Conservation (phyloP, 2,888 invertebrate genomes). For the Allophyes oxyacanthae region DNA sequence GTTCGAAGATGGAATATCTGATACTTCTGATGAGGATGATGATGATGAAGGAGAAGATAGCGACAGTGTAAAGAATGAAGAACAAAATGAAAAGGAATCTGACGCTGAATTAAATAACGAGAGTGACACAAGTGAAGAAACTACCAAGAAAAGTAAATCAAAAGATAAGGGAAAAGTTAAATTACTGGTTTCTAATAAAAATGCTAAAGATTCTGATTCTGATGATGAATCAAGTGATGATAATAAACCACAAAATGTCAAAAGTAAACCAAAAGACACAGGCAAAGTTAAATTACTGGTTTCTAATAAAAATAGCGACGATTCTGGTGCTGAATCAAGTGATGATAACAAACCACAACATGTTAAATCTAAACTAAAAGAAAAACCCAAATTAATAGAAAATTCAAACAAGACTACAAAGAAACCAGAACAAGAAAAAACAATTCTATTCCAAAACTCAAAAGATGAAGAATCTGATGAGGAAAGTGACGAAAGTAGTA, state of each 20-base stretch:
- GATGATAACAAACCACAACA: conserved; percentile 7
- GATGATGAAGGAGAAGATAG: conserved; percentile 57
- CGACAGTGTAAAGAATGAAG: conserved; percentile 35
- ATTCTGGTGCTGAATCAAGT: conserved; percentile 35
- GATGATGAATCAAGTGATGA: conserved; percentile 35
- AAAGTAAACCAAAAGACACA: conserved; percentile 28
- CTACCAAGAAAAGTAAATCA: conserved; percentile 19
- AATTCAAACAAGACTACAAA: conserved; percentile 14
- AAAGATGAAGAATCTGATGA: conserved; percentile 38
- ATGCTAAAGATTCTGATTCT: conserved; percentile 29
- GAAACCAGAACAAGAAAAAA: conserved; percentile 18
- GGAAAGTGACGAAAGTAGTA: conserved; percentile 41
- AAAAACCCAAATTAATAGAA: conserved; percentile 18
- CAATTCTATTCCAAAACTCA: conserved; percentile 45
- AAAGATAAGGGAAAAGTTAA: conserved; percentile 37
- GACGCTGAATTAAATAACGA: conserved; percentile 29
- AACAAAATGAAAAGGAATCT: conserved; percentile 20
- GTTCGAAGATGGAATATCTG: conserved; percentile 81
- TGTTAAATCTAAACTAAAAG: conserved; percentile 20
- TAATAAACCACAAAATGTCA: conserved; percentile 5
- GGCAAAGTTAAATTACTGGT: conserved; percentile 31
- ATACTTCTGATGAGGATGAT: conserved; percentile 73
- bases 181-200: conserved; percentile 33
- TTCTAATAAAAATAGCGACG: conserved; percentile 36
- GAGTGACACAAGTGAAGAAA: conserved; percentile 20